Conservation (phyloP, 2,888 invertebrate species). For the Drosophila prolongata region DNA sequence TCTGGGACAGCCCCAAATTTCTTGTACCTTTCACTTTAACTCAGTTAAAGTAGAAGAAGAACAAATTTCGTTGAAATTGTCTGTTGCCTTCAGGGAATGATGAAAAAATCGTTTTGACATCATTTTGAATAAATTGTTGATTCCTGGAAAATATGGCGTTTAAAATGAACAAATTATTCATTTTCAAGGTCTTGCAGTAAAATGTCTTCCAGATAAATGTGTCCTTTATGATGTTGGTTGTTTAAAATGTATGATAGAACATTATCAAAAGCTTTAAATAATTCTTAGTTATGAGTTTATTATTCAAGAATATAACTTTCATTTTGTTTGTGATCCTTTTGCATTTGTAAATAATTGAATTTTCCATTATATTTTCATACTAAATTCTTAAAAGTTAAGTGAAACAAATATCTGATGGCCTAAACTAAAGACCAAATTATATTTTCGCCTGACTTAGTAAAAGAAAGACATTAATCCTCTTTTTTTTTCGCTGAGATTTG, state of each 20-base stretch:
- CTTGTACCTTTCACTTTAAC: constrained; percentile 13
- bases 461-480: constrained; percentile 51
- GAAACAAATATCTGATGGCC: too few relatives aligned
- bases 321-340: too few relatives aligned
- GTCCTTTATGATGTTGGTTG: too few relatives aligned
- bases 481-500: constrained; percentile 58
- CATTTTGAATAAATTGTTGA: not conserved
- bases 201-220: not conserved
- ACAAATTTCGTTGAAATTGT: constrained; percentile 20
- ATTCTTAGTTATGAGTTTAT: too few relatives aligned
- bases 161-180: not conserved
- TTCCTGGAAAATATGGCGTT: not conserved
- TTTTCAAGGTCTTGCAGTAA: not conserved
- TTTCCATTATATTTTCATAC: too few relatives aligned
- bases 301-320: too few relatives aligned
- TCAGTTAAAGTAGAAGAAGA: constrained; percentile 34
- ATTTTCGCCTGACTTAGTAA: constrained; percentile 37
- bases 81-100: constrained; percentile 27
- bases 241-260: too few relatives aligned
- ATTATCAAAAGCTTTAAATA: too few relatives aligned
- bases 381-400: too few relatives aligned
- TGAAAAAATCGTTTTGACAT: not conserved
- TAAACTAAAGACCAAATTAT: not conserved
- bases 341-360: too few relatives aligned
- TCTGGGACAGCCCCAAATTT: constrained; percentile 27